These are phyloP conservation scores for Athene cunicularia DNA, from an alignment of 2,113 vertebrate genomes.

Conservation along the genomic window DNA sequence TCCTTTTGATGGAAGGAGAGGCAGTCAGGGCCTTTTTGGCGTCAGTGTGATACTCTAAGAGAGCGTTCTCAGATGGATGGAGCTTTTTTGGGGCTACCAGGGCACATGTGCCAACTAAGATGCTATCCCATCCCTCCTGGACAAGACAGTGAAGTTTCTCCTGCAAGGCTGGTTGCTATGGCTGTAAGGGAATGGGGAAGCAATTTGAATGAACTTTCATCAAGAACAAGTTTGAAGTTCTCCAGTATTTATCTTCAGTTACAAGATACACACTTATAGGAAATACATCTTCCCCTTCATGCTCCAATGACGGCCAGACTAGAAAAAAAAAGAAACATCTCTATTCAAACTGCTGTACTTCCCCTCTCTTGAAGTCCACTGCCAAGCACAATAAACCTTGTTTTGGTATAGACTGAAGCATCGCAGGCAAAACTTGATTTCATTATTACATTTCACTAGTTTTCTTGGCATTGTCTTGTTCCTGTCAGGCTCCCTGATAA, in stretches of 20 bases:
- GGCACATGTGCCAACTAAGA: fast-evolving
- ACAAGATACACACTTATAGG: background rate
- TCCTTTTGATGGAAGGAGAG: background rate
- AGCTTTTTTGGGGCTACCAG: background rate
- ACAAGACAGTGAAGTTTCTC: background rate
- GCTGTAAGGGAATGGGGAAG: background rate
- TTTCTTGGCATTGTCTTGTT: conserved; percentile 63
- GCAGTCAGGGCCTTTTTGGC: background rate
- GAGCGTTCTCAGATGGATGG: background rate
- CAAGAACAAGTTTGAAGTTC: background rate
- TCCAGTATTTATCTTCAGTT: background rate
- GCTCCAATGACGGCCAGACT: background rate
- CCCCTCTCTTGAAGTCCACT: background rate
- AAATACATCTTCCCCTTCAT: background rate
- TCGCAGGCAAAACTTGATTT: conserved; percentile 41
- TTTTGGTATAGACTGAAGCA: conserved; percentile 21
- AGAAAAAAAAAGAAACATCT: background rate
- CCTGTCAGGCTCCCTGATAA: conserved; percentile 62
- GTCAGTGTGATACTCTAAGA: background rate
- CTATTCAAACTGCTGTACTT: background rate
- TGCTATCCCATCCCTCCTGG: background rate
- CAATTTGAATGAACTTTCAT: background rate
- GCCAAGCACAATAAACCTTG: conserved; percentile 31
- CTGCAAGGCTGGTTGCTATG: background rate
- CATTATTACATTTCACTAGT: conserved; percentile 62